Evolutionary conservation across 2,113 vertebrate species (phyloP), one percentile per base, ranked within the genome.

Genomic region (Sebastes fasciatus): DNA sequence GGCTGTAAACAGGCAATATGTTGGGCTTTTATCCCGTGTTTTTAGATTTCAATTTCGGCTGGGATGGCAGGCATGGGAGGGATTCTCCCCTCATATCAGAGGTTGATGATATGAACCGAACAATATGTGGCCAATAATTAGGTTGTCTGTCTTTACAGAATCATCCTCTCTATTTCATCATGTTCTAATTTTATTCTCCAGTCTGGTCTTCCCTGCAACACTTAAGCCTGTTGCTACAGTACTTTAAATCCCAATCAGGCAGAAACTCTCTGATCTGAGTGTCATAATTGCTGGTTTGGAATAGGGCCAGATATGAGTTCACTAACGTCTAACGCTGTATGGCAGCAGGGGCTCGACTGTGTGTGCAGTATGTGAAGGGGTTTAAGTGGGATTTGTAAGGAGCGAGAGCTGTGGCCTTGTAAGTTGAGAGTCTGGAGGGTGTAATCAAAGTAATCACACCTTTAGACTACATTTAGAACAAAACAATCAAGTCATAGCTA

Each of bases 371-470:
- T 65, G 65, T 14, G 55, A 10, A 4, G 40, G 42, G 46, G 11
- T 76, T 80, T 86, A 72, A 77, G 64, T 52, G 71, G 74, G 78
- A 66, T 84, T 82, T 86, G 69, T 46, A 73, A 42, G 6, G 61
- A 73, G 49, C 4, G 19, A 68, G 13, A 77, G 61, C 65, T 54
- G 19, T 8, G 14, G 10, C 19, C 43, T 76, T 74, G 21, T 54
- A 52, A 46, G 43, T 21, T 8, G 62, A 66, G 4, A 80, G 40
- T 5, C 64, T 58, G 5, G 21, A 49, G 40, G 23, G 23, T 52
- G 65, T 5, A 26, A 54, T 51, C 23, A 66, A 54, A 80, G 57
- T 70, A 78, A 78, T 68, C 26, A 42, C 49, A 78, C 68, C 13
- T 85, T 68, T 21, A 26, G 19, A 54, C 55, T 61, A 9, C 46